These are phyloP conservation scores for Xanthorhoe spadicearia DNA, from an alignment of 2,888 invertebrate species.

Conservation along the genomic window DNA sequence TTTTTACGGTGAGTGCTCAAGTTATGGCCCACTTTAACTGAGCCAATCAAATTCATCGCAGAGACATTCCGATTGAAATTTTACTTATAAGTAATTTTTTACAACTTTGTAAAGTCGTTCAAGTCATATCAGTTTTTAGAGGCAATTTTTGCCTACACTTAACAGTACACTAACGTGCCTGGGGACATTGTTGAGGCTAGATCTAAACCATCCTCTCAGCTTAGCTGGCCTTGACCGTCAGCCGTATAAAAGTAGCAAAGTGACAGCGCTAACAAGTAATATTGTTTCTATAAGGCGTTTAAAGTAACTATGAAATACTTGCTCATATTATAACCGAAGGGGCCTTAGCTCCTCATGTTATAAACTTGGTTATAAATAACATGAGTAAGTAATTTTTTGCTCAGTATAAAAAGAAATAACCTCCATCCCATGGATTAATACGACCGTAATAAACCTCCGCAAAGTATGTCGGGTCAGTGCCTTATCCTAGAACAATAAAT, in stretches of 20 bases:
- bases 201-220: too few species aligned
- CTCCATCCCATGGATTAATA: conserved; percentile 41
- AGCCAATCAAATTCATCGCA: conserved; percentile 12
- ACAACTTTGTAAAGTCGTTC: not conserved
- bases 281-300: not conserved
- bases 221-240: too few species aligned
- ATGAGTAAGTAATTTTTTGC: conserved; percentile 4
- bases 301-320: not conserved
- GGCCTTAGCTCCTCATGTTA: not conserved
- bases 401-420: conserved; percentile 8
- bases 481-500: conserved; percentile 67
- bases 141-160: too few species aligned
- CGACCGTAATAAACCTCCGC: conserved; percentile 53
- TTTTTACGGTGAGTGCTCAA: conserved; percentile 16
- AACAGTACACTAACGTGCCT: too few species aligned
- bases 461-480: conserved; percentile 50
- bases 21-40: conserved; percentile 21
- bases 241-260: not conserved
- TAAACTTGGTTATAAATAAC: not conserved
- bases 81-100: not conserved
- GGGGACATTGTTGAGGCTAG: too few species aligned
- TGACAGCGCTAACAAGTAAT: not conserved
- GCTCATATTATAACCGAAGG: not conserved
- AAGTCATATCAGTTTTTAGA: too few species aligned
- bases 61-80: conserved; percentile 2